Conservation (phyloP, 2,797 vertebrate genomes). For the Muscicapa comitata region DNA sequence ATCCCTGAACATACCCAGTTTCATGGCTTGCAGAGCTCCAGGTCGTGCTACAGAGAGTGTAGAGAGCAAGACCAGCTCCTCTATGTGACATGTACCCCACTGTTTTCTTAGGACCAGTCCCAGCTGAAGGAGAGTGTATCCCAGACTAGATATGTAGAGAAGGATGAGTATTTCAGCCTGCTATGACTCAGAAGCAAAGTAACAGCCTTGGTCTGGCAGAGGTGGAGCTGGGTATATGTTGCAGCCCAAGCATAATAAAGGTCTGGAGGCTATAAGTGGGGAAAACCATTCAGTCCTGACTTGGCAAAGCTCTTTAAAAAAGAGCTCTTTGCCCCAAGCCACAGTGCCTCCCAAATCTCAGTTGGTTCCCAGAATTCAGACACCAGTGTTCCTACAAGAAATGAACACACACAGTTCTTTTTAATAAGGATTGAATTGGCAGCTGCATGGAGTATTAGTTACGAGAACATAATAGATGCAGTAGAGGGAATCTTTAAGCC, state of each 20-base stretch:
- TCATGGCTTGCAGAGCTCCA: not conserved
- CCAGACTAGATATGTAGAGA: not conserved
- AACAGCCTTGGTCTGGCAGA: constrained; percentile 36
- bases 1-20: not conserved
- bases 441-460: not conserved
- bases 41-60: rapidly evolving
- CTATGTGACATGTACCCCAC: rapidly evolving
- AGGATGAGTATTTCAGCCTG: not conserved
- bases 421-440: constrained; percentile 42
- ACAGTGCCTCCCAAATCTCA: constrained; percentile 49
- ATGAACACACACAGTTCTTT: constrained; percentile 28
- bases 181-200: constrained; percentile 44
- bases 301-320: constrained; percentile 28
- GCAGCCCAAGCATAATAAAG: constrained; percentile 63
- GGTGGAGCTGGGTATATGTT: constrained; percentile 7
- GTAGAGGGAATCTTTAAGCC: not conserved
- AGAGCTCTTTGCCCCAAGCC: constrained; percentile 25
- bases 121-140: not conserved
- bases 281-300: constrained; percentile 45
- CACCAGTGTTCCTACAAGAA: constrained; percentile 35
- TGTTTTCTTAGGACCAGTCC: not conserved
- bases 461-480: not conserved
- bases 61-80: not conserved
- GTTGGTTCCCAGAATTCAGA: constrained; percentile 57
- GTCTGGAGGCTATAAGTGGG: constrained; percentile 57